phyloP scores from a whole-genome alignment of 1,140 invertebrate genomes.

The Matsumurasca onukii region DNA sequence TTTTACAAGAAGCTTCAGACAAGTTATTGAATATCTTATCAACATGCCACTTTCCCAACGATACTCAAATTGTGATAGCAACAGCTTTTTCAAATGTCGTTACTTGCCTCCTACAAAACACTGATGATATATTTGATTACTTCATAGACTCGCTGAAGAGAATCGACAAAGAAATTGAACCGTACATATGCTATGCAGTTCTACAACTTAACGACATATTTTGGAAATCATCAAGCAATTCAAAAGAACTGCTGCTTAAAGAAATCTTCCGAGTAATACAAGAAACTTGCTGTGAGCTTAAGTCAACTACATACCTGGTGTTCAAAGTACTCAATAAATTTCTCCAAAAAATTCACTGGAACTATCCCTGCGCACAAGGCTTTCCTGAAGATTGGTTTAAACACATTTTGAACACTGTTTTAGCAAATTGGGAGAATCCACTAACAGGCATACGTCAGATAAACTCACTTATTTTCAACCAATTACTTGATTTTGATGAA shows the following conservation, averaged over 20 bases:
- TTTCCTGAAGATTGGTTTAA: slow-evolving; percentile 3
- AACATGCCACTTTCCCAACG: background rate
- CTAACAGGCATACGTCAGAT: slow-evolving; percentile 20
- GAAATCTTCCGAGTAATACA: slow-evolving; percentile 1
- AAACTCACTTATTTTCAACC: slow-evolving; percentile 10
- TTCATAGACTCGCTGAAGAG: background rate
- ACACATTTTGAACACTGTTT: slow-evolving; percentile 33
- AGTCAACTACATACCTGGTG: background rate
- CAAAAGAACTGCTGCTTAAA: background rate
- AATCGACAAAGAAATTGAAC: background rate
- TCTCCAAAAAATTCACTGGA: background rate
- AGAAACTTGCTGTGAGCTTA: slow-evolving; percentile 4
- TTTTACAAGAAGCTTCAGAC: background rate
- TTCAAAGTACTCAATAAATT: slow-evolving; percentile 11
- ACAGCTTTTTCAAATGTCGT: slow-evolving; percentile 8
- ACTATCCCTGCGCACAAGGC: background rate
- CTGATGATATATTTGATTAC: background rate
- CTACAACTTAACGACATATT: background rate
- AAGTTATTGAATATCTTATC: background rate
- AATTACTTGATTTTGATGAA: background rate
- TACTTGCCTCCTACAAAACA: background rate
- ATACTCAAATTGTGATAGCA: slow-evolving; percentile 4
- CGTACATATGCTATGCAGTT: background rate
- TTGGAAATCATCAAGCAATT: slow-evolving; percentile 2
- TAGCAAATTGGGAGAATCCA: slow-evolving; percentile 40